Percentiles rank a stretch among this genome's conserved stretches.
phyloP scores from a whole-genome alignment of 2,113 vertebrate species.

The Protobothrops mucrosquamatus region DNA sequence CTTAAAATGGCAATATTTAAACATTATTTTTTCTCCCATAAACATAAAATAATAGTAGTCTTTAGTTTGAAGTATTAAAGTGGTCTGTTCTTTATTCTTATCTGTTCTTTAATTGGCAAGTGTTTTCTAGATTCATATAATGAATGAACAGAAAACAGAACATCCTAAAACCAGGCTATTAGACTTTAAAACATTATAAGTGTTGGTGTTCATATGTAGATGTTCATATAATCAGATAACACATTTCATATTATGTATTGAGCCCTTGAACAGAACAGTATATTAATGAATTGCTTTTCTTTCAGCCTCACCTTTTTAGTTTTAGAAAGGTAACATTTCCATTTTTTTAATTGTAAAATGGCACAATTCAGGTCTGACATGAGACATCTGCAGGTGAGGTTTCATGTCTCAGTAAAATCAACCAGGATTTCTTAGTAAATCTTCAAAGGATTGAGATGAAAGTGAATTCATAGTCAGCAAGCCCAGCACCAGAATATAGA shows the following conservation, averaged over 20 bases:
- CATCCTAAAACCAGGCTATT: constrained; percentile 5
- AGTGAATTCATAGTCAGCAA: not conserved
- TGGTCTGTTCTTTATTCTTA: constrained; percentile 1
- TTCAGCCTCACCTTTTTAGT: constrained; percentile 9
- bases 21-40: not conserved
- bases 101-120: constrained; percentile 33
- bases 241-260: constrained; percentile 45
- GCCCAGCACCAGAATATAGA: not conserved
- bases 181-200: constrained; percentile 47
- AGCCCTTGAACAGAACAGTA: constrained; percentile 14
- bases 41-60: constrained; percentile 29
- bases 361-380: not conserved
- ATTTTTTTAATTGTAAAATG: not conserved
- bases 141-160: constrained; percentile 14
- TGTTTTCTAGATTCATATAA: constrained; percentile 39
- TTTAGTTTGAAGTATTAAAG: constrained; percentile 12
- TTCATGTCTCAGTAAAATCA: not conserved
- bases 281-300: constrained; percentile 27
- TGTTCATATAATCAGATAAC: constrained; percentile 44
- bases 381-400: not conserved
- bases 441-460: not conserved
- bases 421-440: not conserved
- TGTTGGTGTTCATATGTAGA: constrained; percentile 38
- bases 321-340: not conserved
- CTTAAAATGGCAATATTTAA: constrained; percentile 38